These are phyloP conservation scores for Lepus timidus DNA, from an alignment of 2,113 vertebrate species.

Conservation along the genomic window DNA sequence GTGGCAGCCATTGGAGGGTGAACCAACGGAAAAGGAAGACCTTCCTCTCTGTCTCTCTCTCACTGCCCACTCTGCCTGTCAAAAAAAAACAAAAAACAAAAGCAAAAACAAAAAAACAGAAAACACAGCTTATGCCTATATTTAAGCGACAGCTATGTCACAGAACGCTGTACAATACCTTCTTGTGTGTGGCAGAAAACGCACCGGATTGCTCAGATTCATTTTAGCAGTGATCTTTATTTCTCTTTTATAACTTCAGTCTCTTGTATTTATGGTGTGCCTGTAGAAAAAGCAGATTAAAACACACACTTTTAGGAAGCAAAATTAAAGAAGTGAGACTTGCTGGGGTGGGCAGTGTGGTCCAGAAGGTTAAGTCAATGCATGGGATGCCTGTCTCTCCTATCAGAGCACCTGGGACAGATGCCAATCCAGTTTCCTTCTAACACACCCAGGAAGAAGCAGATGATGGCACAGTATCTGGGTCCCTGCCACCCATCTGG, in stretches of 20 bases:
- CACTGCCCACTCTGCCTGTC: too few species aligned
- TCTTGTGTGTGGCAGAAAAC: conserved; percentile 81
- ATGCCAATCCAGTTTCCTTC: too few species aligned
- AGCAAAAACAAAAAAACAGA: not conserved
- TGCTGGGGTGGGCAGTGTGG: not conserved
- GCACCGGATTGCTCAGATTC: conserved; percentile 77
- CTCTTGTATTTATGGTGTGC: not conserved
- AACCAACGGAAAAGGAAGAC: too few species aligned
- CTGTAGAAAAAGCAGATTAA: conserved; percentile 69
- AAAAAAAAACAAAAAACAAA: too few species aligned
- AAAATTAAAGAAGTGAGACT: not conserved
- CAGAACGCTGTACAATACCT: conserved; percentile 79
- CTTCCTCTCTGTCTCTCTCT: too few species aligned
- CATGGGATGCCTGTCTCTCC: too few species aligned
- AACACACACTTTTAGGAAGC: not conserved
- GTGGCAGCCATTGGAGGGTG: too few species aligned
- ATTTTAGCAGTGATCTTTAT: conserved; percentile 81
- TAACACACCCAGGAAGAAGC: too few species aligned
- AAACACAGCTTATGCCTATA: not conserved
- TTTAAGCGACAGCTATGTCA: conserved; percentile 11
- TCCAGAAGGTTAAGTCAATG: too few species aligned
- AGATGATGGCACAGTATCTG: too few species aligned
- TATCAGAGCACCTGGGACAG: too few species aligned
- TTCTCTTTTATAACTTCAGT: conserved; percentile 6
- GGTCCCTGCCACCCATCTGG: too few species aligned